Conservation (phyloP, 2,797 vertebrate species). For the Cyprinodon diabolis region DNA sequence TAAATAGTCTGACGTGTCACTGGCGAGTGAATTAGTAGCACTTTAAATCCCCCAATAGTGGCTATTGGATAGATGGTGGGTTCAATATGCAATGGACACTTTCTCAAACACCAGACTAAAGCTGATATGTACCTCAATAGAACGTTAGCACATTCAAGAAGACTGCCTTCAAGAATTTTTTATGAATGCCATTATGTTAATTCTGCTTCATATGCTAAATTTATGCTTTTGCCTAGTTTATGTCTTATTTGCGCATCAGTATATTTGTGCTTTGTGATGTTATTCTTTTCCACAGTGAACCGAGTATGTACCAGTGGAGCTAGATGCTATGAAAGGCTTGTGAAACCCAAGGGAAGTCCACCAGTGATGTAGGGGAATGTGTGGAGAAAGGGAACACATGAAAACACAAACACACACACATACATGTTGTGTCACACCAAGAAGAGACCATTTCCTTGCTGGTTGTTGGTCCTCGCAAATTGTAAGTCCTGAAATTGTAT, state of each 20-base stretch:
- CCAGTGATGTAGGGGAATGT: constrained; percentile 63
- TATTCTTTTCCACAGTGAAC: constrained; percentile 27
- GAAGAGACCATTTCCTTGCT: no score
- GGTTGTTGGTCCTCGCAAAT: no score
- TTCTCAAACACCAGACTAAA: constrained; percentile 55
- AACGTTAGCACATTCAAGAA: constrained; percentile 19
- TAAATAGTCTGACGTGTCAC: constrained; percentile 84
- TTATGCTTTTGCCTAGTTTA: constrained; percentile 13
- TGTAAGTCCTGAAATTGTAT: no score
- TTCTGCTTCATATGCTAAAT: not conserved
- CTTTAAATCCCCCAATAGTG: constrained; percentile 76
- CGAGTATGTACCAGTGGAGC: constrained; percentile 51
- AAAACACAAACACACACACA: constrained; percentile 26
- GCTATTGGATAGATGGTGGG: constrained; percentile 66
- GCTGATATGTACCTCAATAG: constrained; percentile 32
- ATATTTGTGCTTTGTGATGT: constrained; percentile 25
- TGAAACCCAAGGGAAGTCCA: constrained; percentile 78
- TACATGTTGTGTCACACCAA: not conserved
- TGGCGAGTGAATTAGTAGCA: constrained; percentile 82
- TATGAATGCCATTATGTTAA: not conserved
- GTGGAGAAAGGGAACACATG: constrained; percentile 37
- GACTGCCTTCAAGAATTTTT: not conserved
- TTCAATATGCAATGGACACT: constrained; percentile 63
- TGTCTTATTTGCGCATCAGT: constrained; percentile 26
- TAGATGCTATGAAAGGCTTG: constrained; percentile 70